A percentile compares a stretch with the other conserved stretches of the same genome.
phyloP scores from a whole-genome alignment of 2,113 vertebrate species.

The Microtus oregoni region DNA sequence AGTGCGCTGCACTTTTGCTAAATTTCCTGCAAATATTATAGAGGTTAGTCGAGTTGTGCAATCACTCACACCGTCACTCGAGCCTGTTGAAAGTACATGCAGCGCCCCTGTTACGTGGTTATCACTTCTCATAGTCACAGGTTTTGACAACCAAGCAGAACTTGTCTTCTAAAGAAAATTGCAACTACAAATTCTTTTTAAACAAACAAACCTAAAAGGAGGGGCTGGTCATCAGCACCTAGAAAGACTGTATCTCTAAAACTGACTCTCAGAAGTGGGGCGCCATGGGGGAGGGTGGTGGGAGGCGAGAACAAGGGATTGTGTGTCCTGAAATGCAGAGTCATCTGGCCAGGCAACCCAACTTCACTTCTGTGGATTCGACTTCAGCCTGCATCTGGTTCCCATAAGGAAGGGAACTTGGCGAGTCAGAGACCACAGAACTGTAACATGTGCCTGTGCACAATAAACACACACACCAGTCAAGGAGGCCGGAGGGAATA shows the following conservation, averaged over 20 bases:
- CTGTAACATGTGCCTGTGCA: slow-evolving; percentile 58
- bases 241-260: slow-evolving; percentile 59
- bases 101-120: slow-evolving; percentile 17
- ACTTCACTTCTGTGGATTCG: slow-evolving; percentile 62
- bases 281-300: neutral
- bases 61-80: slow-evolving; percentile 69
- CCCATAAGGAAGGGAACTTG: slow-evolving; percentile 74
- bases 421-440: slow-evolving; percentile 59
- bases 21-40: slow-evolving; percentile 54
- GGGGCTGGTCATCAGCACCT: slow-evolving; percentile 49
- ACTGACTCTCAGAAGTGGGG: slow-evolving; percentile 35
- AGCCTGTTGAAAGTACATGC: slow-evolving; percentile 69
- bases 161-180: slow-evolving; percentile 72
- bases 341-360: slow-evolving; percentile 50
- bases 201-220: neutral
- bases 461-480: slow-evolving; percentile 39
- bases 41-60: slow-evolving; percentile 57
- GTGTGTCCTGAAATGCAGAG: slow-evolving; percentile 45
- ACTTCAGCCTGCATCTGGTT: slow-evolving; percentile 80
- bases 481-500: slow-evolving; percentile 14
- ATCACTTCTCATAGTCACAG: slow-evolving; percentile 73
- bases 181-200: slow-evolving; percentile 57
- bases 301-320: neutral
- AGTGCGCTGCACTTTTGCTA: slow-evolving; percentile 36
- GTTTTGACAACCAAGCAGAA: slow-evolving; percentile 71